Evolutionary conservation across 2,797 vertebrate genomes (phyloP).

Genomic region (Arnoldichthys spilopterus): DNA sequence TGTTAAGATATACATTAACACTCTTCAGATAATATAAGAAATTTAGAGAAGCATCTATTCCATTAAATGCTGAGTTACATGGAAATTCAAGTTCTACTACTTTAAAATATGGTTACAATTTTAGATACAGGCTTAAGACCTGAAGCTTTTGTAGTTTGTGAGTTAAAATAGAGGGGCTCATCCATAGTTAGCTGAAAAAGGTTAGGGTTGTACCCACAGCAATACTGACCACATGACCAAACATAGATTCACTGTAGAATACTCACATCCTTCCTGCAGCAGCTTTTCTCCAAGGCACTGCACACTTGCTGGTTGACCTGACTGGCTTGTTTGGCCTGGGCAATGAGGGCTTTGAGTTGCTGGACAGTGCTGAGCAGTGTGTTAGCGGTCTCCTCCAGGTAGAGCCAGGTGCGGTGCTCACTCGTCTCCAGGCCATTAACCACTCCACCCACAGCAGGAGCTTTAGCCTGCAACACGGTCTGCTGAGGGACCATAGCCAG

Average conservation of each 20-base stretch:
- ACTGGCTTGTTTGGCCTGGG: slow-evolving; percentile 89
- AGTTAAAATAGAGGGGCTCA: not conserved
- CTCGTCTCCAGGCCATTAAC: slow-evolving; percentile 76
- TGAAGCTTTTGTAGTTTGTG: not conserved
- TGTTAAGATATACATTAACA: not conserved
- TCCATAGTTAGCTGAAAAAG: not conserved
- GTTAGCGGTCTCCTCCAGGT: slow-evolving; percentile 93
- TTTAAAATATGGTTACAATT: not conserved
- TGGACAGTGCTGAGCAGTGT: slow-evolving; percentile 89
- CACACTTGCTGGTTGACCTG: slow-evolving; percentile 58
- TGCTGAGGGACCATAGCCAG: slow-evolving; percentile 80
- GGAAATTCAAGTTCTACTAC: not conserved
- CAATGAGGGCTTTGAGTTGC: slow-evolving; percentile 91
- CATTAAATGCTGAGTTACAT: not conserved
- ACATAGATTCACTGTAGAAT: too few relatives aligned
- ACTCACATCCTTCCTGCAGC: slow-evolving; percentile 86
- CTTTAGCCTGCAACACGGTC: slow-evolving; percentile 72
- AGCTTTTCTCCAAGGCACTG: slow-evolving; percentile 47
- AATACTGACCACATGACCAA: too few relatives aligned
- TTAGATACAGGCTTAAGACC: not conserved
- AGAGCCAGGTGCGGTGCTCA: slow-evolving; percentile 87
- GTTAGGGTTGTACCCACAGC: not conserved
- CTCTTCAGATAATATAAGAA: not conserved
- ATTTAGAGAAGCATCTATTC: not conserved
- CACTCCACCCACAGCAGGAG: slow-evolving; percentile 60